These are phyloP conservation scores for Centroberyx gerrardi DNA, from an alignment of 2,797 vertebrate genomes.

Conservation along the genomic window DNA sequence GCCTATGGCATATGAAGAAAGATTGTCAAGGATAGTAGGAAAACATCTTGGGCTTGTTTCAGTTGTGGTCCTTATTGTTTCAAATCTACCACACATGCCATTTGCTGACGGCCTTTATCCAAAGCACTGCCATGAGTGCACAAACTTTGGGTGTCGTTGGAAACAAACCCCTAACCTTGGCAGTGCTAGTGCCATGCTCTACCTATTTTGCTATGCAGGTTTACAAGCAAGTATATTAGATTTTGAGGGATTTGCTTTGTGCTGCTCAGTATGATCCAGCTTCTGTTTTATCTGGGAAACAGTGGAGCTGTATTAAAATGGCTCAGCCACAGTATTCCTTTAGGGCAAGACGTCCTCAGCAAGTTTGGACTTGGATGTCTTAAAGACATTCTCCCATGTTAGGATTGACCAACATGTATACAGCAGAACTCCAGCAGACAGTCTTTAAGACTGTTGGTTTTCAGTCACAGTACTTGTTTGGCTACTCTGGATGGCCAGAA, in stretches of 20 bases:
- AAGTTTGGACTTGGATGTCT: no score
- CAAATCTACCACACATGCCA: neutral
- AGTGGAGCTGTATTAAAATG: neutral
- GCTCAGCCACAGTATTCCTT: neutral
- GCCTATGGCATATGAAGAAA: no score
- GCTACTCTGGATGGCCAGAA: no score
- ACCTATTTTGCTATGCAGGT: neutral
- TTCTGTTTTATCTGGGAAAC: neutral
- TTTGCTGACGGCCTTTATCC: no score
- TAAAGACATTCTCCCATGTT: neutral
- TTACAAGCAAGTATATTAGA: neutral
- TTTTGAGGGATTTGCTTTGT: neutral
- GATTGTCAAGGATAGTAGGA: neutral
- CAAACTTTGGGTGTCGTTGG: neutral
- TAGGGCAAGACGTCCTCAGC: neutral
- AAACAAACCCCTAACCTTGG: neutral
- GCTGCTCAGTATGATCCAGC: neutral
- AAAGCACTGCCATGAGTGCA: neutral
- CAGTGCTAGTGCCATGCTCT: neutral
- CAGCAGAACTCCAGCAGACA: neutral
- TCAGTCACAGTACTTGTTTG: no score
- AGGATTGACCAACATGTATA: neutral
- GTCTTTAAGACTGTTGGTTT: no score
- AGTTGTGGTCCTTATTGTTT: neutral
- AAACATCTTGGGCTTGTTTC: neutral